phyloP scores from a whole-genome alignment of 2,113 vertebrate species.

The Cygnus buccinator region DNA sequence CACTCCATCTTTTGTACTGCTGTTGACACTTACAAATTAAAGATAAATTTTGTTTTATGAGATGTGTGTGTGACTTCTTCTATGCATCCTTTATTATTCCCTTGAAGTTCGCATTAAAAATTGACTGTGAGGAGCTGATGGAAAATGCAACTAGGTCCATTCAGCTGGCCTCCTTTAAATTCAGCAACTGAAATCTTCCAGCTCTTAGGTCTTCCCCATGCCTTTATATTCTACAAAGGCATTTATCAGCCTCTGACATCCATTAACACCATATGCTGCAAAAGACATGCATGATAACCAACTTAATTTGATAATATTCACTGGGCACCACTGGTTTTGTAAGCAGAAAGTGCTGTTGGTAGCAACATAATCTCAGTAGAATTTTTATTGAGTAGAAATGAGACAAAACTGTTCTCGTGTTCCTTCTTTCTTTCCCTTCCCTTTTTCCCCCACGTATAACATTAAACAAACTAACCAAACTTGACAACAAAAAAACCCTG shows the following conservation, averaged over 20 bases:
- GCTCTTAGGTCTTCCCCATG: not conserved
- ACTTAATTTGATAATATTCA: not conserved
- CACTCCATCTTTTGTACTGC: conserved; percentile 99
- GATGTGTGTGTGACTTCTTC: conserved; percentile 73
- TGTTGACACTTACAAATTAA: conserved; percentile 99
- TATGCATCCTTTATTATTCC: conserved; percentile 32
- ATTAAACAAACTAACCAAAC: conserved; percentile 29
- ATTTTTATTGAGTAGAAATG: conserved; percentile 41
- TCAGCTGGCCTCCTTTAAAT: not conserved
- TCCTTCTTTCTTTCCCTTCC: conserved; percentile 32
- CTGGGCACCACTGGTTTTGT: not conserved
- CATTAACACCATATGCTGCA: conserved; percentile 1
- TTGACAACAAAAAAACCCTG: not conserved
- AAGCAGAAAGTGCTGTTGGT: conserved; percentile 29
- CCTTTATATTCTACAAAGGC: not conserved
- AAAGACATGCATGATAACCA: conserved; percentile 1
- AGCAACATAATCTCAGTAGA: conserved; percentile 14
- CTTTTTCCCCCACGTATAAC: not conserved
- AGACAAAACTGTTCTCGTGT: conserved; percentile 5
- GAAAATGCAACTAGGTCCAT: not conserved
- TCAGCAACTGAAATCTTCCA: not conserved
- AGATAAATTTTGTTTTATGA: conserved; percentile 99
- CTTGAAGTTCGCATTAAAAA: not conserved
- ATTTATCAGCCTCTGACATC: conserved; percentile 17
- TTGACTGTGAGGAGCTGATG: not conserved